Percentiles rank a stretch among this genome's conserved stretches.
These are phyloP conservation scores for Tiliqua scincoides DNA, from an alignment of 2,113 vertebrate genomes.

Conservation along the genomic window DNA sequence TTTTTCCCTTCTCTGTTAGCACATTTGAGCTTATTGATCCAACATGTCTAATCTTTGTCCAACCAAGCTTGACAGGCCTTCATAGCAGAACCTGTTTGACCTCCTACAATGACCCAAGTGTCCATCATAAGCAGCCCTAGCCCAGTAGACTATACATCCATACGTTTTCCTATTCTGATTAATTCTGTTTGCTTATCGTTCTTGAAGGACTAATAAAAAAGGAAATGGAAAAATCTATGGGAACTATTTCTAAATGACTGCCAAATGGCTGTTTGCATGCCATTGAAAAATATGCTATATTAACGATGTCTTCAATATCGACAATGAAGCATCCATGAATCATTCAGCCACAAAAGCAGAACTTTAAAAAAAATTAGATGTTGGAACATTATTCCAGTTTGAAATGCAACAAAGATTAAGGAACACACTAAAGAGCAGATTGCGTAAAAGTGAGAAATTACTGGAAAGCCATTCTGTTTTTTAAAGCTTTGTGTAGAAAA, in stretches of 20 bases:
- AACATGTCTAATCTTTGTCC: neutral
- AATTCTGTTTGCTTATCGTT: constrained; percentile 22
- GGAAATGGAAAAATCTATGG: constrained; percentile 17
- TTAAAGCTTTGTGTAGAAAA: neutral
- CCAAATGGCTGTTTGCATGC: neutral
- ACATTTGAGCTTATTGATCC: neutral
- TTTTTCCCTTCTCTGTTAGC: neutral
- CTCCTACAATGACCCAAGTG: neutral
- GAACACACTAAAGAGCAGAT: constrained; percentile 18
- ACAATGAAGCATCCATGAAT: constrained; percentile 12
- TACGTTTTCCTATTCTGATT: neutral
- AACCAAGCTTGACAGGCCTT: neutral
- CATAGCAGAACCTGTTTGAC: neutral
- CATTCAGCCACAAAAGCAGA: constrained; percentile 23
- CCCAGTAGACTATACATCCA: neutral
- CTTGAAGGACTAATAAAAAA: constrained; percentile 23
- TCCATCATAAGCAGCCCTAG: neutral
- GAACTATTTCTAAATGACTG: constrained; percentile 11
- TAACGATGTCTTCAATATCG: constrained; percentile 17
- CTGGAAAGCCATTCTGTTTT: neutral
- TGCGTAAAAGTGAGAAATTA: constrained; percentile 12
- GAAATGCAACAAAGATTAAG: constrained; percentile 19
- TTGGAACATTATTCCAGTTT: constrained; percentile 10
- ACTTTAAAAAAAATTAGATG: constrained; percentile 39
- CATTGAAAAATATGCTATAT: constrained; percentile 22